Evolutionary conservation across 2,888 invertebrate genomes (phyloP).

Genomic region (Sinotaia quadrata): DNA sequence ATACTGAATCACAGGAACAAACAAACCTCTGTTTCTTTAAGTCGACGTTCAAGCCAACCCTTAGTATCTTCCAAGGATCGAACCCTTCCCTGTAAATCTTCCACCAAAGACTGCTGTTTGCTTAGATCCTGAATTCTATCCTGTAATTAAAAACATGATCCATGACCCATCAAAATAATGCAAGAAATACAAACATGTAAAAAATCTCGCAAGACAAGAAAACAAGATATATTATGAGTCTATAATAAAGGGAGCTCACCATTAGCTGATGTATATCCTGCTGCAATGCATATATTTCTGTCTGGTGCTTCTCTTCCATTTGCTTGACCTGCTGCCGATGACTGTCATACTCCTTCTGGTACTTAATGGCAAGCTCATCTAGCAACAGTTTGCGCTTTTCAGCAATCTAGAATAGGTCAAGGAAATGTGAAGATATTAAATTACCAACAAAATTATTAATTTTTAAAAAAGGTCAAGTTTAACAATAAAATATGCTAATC

Average conservation of each 20-base stretch:
- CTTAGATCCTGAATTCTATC: conserved; percentile 52
- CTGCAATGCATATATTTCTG: conserved; percentile 56
- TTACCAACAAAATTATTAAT: no score
- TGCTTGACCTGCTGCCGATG: conserved; percentile 64
- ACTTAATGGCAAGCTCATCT: conserved; percentile 73
- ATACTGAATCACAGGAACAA: not conserved
- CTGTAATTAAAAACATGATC: conserved; percentile 40
- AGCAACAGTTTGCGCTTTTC: conserved; percentile 73
- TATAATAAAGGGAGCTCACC: no score
- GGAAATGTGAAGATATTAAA: no score
- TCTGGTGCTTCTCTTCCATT: conserved; percentile 58
- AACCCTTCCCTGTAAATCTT: conserved; percentile 53
- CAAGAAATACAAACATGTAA: no score
- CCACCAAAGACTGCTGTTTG: conserved; percentile 51
- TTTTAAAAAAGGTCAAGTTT: no score
- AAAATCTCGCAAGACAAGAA: no score
- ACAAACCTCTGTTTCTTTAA: conserved; percentile 66
- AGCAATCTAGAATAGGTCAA: conserved; percentile 69
- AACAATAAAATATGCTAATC: no score
- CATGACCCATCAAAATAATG: no score
- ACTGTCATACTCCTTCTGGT: conserved; percentile 70
- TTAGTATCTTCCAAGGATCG: conserved; percentile 63
- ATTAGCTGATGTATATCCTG: conserved; percentile 60
- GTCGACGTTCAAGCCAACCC: conserved; percentile 67
- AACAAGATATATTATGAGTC: no score